Percentiles rank a stretch among this genome's conserved stretches.
These are phyloP conservation scores for Sciurus carolinensis DNA, from an alignment of 2,797 vertebrate genomes.

Conservation along the genomic window DNA sequence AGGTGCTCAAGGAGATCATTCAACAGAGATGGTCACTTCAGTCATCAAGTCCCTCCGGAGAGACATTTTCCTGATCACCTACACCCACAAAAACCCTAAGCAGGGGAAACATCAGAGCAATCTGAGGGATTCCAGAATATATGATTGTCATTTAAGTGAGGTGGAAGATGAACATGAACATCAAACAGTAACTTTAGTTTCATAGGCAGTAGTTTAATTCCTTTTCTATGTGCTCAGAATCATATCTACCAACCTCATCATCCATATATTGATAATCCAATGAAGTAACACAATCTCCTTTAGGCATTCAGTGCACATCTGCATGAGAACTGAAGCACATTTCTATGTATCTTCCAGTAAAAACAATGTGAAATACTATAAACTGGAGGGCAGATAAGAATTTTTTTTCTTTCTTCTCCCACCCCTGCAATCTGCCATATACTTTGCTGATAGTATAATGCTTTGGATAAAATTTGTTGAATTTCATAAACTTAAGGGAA, in stretches of 20 bases:
- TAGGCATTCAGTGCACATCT: background rate
- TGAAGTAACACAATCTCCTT: background rate
- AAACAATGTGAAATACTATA: slow-evolving; percentile 44
- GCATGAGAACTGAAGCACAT: background rate
- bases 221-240: background rate
- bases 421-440: slow-evolving; percentile 21
- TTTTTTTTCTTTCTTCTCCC: background rate
- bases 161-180: background rate
- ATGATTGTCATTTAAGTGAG: background rate
- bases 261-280: background rate
- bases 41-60: background rate
- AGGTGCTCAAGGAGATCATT: background rate
- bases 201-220: background rate
- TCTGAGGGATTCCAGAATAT: slow-evolving; percentile 17
- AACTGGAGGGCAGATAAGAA: slow-evolving; percentile 43
- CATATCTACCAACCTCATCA: background rate
- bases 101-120: background rate
- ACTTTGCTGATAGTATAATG: slow-evolving; percentile 54
- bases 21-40: background rate
- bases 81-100: background rate
- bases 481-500: slow-evolving; percentile 69
- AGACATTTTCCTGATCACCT: background rate
- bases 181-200: background rate
- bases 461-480: slow-evolving; percentile 67
- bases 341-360: background rate